Conservation (phyloP, 2,797 vertebrate genomes). For the Schizothorax lantsangensis region DNA sequence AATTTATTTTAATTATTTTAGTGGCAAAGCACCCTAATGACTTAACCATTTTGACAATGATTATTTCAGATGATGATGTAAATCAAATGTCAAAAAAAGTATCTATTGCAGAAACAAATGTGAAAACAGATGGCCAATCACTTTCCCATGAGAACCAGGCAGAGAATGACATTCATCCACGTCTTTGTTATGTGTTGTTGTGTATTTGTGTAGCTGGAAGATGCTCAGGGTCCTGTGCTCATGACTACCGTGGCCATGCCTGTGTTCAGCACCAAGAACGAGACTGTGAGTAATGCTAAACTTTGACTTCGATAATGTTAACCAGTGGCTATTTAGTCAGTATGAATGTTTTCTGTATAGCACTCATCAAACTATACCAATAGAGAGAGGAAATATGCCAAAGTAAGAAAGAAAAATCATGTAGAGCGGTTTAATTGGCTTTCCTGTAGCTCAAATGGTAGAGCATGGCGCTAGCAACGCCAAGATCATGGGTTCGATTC, state of each 20-base stretch:
- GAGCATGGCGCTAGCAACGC: no score
- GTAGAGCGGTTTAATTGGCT: not conserved
- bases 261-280: slow-evolving; percentile 98
- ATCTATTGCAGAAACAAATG: not conserved
- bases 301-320: not conserved
- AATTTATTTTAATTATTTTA: not conserved
- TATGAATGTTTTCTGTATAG: not conserved
- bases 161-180: not conserved
- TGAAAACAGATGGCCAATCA: not conserved
- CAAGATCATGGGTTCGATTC: no score
- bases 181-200: slow-evolving; percentile 57
- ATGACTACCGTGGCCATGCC: slow-evolving; percentile 99
- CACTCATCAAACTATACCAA: not conserved
- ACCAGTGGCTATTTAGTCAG: not conserved
- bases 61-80: no score
- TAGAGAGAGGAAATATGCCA: not conserved
- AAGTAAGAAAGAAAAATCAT: not conserved
- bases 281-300: slow-evolving; percentile 87
- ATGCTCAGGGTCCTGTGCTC: slow-evolving; percentile 89
- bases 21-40: not conserved
- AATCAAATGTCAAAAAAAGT: not conserved
- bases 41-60: not conserved
- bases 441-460: no score
- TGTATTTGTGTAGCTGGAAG: slow-evolving; percentile 81
- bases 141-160: not conserved